Base-by-base conservation (phyloP, 2,797 vertebrate species). In the Falco novaeseelandiae region DNA sequence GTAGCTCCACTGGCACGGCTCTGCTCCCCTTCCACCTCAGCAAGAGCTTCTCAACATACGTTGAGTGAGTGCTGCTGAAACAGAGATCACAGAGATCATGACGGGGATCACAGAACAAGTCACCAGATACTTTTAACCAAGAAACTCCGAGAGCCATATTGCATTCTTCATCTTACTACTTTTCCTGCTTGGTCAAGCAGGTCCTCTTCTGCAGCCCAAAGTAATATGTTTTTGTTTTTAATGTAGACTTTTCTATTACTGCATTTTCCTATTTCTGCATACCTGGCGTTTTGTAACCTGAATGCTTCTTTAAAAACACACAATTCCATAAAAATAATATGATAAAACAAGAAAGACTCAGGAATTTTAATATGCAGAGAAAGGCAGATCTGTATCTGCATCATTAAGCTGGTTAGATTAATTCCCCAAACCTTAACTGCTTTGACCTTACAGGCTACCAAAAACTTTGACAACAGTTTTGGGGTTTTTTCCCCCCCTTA, bases 341-440 rank as follows among this genome's bases (percentile, higher is more conserved):
- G 1, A 65, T 46, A 76, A 80, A 83, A 30, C 12, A 63, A 87
- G 48, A 70, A 23, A 67, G 12, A 30, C 6, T 62, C 21, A 1
- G 54, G 63, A 72, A 57, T 57, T 62, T n/a, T 77, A 91, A 81
- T 57, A 71, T 0, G 0, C 0, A 8, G 21, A 91, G 8, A 14
- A 77, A 72, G 65, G 30, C 29, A 67, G 65, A 85, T 66, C 16
- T 1, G 1, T 52, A 63, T 38, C 54, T 38, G 36, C 44, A 54
- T n/a, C 49, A 27, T 48, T 52, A 86, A 89, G 22, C 32, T 8
- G 1, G 12, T 48, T 4, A 26, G 51, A 72, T 58, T 82, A 2
- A 78, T 78, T 89, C 23, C 17, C 21, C 38, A 78, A 78, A 62
- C 12, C 14, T 62, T n/a, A 51, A 23, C 26, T 48, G 26, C 30